Percentiles rank a stretch among this genome's conserved stretches.
phyloP scores from a whole-genome alignment of 2,113 vertebrate species.

The Ornithorhynchus anatinus region DNA sequence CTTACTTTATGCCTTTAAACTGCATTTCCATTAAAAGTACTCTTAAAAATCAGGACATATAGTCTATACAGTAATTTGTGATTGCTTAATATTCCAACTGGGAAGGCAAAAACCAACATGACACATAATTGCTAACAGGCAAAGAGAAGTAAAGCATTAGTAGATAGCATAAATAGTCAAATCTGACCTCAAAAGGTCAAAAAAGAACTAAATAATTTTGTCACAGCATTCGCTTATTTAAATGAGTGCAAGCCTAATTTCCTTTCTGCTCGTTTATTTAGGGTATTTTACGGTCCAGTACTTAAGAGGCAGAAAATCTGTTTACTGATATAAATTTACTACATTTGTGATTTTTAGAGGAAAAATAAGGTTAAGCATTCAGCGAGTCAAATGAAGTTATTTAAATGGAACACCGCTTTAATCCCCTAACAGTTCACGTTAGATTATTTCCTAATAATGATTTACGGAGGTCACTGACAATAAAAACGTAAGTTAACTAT shows the following conservation, averaged over 20 bases:
- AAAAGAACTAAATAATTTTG: constrained; percentile 79
- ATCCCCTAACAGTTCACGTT: background rate
- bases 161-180: constrained; percentile 81
- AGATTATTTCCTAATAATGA: constrained; percentile 67
- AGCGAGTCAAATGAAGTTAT: constrained; percentile 41
- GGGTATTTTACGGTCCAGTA: constrained; percentile 46
- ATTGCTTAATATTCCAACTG: constrained; percentile 73
- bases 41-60: constrained; percentile 59
- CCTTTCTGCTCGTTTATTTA: constrained; percentile 56
- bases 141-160: constrained; percentile 73
- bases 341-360: constrained; percentile 1
- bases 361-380: constrained; percentile 39
- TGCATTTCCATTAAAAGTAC: constrained; percentile 49
- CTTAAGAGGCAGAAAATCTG: background rate
- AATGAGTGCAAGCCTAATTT: constrained; percentile 72
- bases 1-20: constrained; percentile 8
- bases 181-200: constrained; percentile 77
- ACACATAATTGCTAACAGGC: constrained; percentile 81
- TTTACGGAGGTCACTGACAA: constrained; percentile 61
- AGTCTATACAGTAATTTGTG: constrained; percentile 72
- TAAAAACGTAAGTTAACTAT: constrained; percentile 54
- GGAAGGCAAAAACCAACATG: constrained; percentile 62
- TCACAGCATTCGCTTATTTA: constrained; percentile 75
- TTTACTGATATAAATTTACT: constrained; percentile 8
- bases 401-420: constrained; percentile 13